These are phyloP conservation scores for Choristoneura fumiferana DNA, from an alignment of 1,140 invertebrate species.

Conservation along the genomic window DNA sequence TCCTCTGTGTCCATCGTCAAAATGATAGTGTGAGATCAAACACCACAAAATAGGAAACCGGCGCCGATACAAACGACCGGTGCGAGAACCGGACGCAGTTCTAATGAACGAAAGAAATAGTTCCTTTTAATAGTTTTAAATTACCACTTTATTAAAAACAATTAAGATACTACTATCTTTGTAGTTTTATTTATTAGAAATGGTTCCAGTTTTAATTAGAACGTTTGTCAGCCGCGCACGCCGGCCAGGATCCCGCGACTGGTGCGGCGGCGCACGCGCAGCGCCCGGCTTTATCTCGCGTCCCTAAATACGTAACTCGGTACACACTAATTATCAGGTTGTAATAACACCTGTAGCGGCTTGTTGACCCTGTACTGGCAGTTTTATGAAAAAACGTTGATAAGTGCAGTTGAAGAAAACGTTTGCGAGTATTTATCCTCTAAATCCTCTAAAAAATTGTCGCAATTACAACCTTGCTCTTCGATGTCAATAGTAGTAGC, in stretches of 20 bases:
- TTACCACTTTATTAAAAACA: not conserved
- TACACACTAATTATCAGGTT: conserved; percentile 12
- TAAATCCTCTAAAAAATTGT: too few relatives aligned
- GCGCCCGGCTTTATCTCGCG: not conserved
- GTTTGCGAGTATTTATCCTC: too few relatives aligned
- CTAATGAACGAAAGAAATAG: not conserved
- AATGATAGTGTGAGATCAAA: too few relatives aligned
- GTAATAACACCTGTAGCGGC: not conserved
- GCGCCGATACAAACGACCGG: too few relatives aligned
- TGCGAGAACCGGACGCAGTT: too few relatives aligned
- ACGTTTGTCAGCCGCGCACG: not conserved
- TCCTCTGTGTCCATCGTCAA: conserved; percentile 35
- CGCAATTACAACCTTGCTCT: too few relatives aligned
- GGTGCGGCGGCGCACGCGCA: not conserved
- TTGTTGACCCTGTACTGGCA: not conserved
- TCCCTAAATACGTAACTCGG: not conserved
- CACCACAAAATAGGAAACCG: too few relatives aligned
- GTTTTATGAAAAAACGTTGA: not conserved
- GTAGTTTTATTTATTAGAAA: not conserved
- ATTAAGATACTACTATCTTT: not conserved
- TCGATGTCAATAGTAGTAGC: too few relatives aligned
- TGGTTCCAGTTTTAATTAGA: not conserved
- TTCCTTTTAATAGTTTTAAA: not conserved
- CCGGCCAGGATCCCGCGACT: not conserved
- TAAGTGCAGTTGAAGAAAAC: too few relatives aligned